Conservation (phyloP, 2,797 vertebrate genomes). For the Scolopax rusticola region DNA sequence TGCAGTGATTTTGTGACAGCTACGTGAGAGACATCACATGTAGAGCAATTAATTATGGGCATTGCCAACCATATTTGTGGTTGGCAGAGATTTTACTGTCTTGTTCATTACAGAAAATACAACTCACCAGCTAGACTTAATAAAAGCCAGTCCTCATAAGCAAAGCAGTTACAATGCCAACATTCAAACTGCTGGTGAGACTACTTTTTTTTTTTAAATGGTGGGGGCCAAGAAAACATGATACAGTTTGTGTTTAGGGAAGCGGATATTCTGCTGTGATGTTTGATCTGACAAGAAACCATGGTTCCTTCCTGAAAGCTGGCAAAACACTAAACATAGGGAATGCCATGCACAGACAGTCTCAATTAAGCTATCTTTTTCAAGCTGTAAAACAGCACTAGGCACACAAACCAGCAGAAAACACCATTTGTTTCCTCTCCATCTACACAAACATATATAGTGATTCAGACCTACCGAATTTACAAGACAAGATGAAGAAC, state of each 20-base stretch:
- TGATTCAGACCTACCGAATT: background rate
- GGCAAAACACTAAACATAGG: conserved; percentile 11
- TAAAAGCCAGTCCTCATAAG: background rate
- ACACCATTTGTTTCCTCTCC: conserved; percentile 20
- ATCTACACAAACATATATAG: background rate
- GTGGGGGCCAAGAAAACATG: conserved; percentile 11
- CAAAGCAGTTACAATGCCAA: background rate
- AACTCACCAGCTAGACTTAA: background rate
- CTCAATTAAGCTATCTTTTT: conserved; percentile 61
- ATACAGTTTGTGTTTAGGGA: conserved; percentile 17
- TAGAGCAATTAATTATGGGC: background rate
- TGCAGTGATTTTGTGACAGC: background rate
- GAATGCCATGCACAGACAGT: conserved; percentile 6
- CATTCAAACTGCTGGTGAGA: background rate
- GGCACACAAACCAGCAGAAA: conserved; percentile 32
- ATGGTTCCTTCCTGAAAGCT: conserved; percentile 25
- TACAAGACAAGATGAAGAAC: background rate
- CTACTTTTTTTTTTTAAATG: background rate
- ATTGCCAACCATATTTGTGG: background rate
- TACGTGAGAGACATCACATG: fast-evolving
- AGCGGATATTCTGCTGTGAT: background rate
- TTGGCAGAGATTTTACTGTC: background rate
- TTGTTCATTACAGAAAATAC: background rate
- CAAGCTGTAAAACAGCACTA: conserved; percentile 40
- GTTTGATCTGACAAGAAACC: conserved; percentile 26